phyloP scores from a whole-genome alignment of 1,140 invertebrate genomes.

The Caenorhabditis elegans region DNA sequence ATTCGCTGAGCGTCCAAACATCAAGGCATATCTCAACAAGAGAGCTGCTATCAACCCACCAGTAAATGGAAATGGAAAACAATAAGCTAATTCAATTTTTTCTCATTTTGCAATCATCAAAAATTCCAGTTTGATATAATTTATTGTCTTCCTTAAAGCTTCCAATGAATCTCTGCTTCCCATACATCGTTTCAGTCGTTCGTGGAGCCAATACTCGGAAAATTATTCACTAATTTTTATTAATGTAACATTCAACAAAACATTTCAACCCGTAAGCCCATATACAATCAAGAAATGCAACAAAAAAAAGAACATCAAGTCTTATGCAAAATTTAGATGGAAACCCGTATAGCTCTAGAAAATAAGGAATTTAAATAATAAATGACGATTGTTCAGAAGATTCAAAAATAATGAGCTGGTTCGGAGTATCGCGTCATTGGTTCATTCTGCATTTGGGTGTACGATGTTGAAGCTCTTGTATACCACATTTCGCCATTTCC shows the following conservation, averaged over 20 bases:
- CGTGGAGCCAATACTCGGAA: no score
- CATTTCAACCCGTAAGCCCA: neutral
- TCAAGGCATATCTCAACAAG: slow-evolving; percentile 59
- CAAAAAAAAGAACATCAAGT: no score
- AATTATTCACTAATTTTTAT: no score
- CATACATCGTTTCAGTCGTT: no score
- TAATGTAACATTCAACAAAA: no score
- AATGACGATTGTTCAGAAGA: no score
- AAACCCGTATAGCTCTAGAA: neutral
- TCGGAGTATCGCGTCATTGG: neutral
- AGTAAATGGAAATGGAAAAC: slow-evolving; percentile 66
- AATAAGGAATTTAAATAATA: neutral
- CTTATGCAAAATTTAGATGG: no score
- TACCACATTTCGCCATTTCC: neutral
- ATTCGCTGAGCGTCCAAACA: slow-evolving; percentile 53
- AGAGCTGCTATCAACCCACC: slow-evolving; percentile 54
- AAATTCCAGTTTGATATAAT: no score
- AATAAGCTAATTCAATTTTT: slow-evolving; percentile 46
- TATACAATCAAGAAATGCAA: neutral
- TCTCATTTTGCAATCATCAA: no score
- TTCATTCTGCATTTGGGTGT: neutral
- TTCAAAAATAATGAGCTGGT: neutral
- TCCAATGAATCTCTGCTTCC: no score
- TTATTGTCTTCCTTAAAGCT: no score
- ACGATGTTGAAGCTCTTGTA: neutral